Evolutionary conservation across 1,140 invertebrate species (phyloP).

Genomic region (Venustaconcha ellipsiformis): DNA sequence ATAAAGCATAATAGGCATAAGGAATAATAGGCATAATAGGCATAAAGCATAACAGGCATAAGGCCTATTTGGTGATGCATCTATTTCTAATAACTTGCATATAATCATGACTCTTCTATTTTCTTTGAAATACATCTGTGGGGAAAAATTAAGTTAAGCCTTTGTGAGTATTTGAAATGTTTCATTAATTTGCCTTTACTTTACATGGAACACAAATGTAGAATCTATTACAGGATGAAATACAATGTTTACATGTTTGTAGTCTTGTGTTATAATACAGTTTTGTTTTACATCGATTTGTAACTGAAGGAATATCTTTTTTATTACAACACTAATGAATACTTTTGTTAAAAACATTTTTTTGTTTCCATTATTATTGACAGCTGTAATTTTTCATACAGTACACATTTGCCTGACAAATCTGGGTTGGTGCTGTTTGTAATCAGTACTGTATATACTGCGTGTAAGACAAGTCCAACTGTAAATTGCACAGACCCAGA

Average conservation of each 20-base stretch:
- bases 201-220: background rate
- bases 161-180: background rate
- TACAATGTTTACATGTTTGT: background rate
- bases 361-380: too few relatives aligned
- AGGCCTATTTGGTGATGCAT: background rate
- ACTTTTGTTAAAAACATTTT: background rate
- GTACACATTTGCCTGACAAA: too few relatives aligned
- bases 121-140: background rate
- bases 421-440: too few relatives aligned
- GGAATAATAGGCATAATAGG: too few relatives aligned
- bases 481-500: too few relatives aligned
- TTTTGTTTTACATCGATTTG: background rate
- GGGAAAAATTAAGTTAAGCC: background rate
- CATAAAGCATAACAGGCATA: too few relatives aligned
- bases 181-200: background rate
- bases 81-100: background rate
- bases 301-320: background rate
- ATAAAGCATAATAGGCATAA: too few relatives aligned
- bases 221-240: background rate
- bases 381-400: too few relatives aligned
- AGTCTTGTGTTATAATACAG: background rate
- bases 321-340: background rate
- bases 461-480: too few relatives aligned
- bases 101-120: background rate
- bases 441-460: too few relatives aligned